Conservation (phyloP, 2,888 invertebrate genomes). For the Urechis unicinctus region DNA sequence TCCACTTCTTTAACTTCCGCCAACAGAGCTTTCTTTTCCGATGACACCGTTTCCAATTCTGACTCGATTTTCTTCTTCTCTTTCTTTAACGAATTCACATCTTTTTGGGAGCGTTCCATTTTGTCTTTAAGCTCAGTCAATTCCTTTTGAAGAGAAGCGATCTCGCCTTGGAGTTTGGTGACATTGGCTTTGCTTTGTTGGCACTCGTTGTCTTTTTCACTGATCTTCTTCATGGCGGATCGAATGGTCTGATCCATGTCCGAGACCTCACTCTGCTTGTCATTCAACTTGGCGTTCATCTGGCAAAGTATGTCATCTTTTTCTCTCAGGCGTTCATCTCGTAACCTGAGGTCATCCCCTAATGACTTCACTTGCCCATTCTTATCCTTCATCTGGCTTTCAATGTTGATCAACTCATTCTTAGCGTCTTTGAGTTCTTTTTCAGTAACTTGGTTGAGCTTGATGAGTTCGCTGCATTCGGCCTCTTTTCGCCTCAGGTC, state of each 20-base stretch:
- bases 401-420: not conserved
- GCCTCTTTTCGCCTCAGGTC: conserved; percentile 29
- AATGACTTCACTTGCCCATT: conserved; percentile 3
- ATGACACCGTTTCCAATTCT: conserved; percentile 27
- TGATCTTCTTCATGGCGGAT: conserved; percentile 25
- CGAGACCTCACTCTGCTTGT: conserved; percentile 29
- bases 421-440: conserved; percentile 9
- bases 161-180: conserved; percentile 14
- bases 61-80: conserved; percentile 22
- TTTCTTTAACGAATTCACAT: not conserved
- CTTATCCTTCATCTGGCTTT: conserved; percentile 1
- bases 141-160: conserved; percentile 8
- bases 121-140: conserved; percentile 1
- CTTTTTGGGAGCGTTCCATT: conserved; percentile 5
- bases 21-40: conserved; percentile 25
- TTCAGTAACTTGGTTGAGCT: conserved; percentile 7
- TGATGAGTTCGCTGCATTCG: conserved; percentile 22
- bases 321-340: conserved; percentile 41
- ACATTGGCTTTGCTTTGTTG: conserved; percentile 24
- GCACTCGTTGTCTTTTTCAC: conserved; percentile 25
- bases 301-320: conserved; percentile 39
- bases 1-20: conserved; percentile 19
- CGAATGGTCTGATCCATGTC: conserved; percentile 33
- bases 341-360: conserved; percentile 16
- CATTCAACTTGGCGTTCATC: conserved; percentile 28